Conservation (phyloP, 2,113 vertebrate genomes). For the Cinclus cinclus region DNA sequence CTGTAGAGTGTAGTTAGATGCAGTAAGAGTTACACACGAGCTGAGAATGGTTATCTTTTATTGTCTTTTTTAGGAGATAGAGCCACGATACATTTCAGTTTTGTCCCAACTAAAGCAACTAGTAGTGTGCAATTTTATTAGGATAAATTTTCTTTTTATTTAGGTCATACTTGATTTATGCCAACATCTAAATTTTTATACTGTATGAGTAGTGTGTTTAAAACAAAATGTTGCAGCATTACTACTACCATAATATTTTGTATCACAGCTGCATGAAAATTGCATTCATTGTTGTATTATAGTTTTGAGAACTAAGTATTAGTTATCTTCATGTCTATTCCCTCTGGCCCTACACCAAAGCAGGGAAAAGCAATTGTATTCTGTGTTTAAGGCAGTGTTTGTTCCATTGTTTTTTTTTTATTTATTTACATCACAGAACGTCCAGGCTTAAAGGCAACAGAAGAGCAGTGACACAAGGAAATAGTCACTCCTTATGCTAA, state of each 20-base stretch:
- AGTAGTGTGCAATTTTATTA: neutral
- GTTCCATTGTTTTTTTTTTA: neutral
- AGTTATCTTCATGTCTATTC: constrained; percentile 29
- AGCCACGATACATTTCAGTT: neutral
- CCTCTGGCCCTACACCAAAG: constrained; percentile 28
- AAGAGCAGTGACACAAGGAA: neutral
- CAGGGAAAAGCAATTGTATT: constrained; percentile 44
- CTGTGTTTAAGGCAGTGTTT: constrained; percentile 26
- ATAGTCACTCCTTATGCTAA: neutral
- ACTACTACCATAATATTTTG: neutral
- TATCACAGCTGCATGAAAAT: constrained; percentile 23
- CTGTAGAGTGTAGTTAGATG: neutral
- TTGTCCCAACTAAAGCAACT: neutral
- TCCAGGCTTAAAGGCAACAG: neutral
- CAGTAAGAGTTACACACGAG: neutral
- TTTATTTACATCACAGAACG: neutral
- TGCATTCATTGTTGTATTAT: neutral
- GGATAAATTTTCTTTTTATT: neutral
- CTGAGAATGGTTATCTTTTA: neutral
- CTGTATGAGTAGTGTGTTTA: neutral
- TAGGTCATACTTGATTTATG: neutral
- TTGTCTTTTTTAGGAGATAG: neutral
- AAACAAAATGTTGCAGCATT: neutral
- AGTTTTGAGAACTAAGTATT: neutral
- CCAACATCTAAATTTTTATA: neutral